Conservation (phyloP, 2,797 vertebrate species). For the Hybognathus amarus region DNA sequence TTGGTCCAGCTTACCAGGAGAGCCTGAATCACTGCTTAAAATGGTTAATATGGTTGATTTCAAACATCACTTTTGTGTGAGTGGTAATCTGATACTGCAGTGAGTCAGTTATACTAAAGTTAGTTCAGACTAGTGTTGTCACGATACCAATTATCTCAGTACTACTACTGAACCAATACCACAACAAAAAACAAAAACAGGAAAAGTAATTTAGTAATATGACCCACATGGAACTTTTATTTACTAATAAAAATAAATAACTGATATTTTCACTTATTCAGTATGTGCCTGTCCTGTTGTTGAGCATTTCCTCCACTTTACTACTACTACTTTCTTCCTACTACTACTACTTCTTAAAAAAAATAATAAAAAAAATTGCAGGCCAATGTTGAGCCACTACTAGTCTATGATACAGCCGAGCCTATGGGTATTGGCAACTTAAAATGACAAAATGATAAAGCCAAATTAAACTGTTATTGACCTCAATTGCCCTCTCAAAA, state of each 20-base stretch:
- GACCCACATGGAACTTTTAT: no score
- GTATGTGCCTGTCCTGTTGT: not conserved
- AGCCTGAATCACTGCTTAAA: not conserved
- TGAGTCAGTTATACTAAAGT: not conserved
- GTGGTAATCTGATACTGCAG: not conserved
- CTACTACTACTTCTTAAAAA: not conserved
- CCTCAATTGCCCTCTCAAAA: not conserved
- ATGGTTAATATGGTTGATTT: slow-evolving; percentile 5
- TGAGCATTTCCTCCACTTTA: not conserved
- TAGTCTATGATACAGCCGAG: not conserved
- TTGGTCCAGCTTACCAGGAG: not conserved
- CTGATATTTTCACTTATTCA: not conserved
- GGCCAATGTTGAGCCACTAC: not conserved
- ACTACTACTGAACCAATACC: not conserved
- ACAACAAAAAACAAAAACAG: not conserved
- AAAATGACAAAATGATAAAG: not conserved
- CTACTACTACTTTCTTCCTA: not conserved
- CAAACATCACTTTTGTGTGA: not conserved
- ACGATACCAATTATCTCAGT: not conserved
- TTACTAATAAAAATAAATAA: not conserved
- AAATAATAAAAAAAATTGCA: no score
- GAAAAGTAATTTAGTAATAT: not conserved
- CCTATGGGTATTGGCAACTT: not conserved
- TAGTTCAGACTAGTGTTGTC: not conserved
- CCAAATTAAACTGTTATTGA: not conserved